phyloP scores from a whole-genome alignment of 2,797 vertebrate genomes.

The Acridotheres tristis region DNA sequence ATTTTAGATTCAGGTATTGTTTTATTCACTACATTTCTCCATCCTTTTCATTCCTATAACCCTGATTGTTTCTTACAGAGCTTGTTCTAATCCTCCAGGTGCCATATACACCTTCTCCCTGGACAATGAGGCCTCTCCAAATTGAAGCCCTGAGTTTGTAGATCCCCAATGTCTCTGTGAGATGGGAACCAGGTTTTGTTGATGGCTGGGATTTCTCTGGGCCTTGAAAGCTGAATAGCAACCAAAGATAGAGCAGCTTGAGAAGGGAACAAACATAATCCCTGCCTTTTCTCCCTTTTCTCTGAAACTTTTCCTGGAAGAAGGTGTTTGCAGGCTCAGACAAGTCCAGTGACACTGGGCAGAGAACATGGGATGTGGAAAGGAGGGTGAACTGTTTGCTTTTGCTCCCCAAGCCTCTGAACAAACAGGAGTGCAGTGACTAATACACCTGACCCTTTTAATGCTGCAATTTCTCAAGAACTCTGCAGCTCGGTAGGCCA shows the following conservation, averaged over 20 bases:
- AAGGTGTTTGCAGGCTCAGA: not conserved
- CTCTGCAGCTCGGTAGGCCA: accelerated
- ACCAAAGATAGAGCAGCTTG: not conserved
- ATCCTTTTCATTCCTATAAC: not conserved
- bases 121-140: not conserved
- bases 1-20: not conserved
- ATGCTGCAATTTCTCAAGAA: not conserved
- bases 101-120: not conserved
- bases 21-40: not conserved
- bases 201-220: not conserved
- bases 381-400: not conserved
- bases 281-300: not conserved
- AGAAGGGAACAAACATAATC: not conserved
- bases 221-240: not conserved
- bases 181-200: not conserved
- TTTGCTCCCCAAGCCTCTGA: not conserved
- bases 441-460: not conserved
- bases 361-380: not conserved
- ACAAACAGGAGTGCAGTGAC: not conserved
- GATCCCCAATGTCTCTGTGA: not conserved
- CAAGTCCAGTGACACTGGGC: not conserved
- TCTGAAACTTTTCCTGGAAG: not conserved
- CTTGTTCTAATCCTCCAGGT: not conserved
- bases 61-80: not conserved
- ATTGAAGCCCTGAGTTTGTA: not conserved